These are phyloP conservation scores for Poeciliopsis occidentalis DNA, from an alignment of 2,113 vertebrate species.

Conservation along the genomic window DNA sequence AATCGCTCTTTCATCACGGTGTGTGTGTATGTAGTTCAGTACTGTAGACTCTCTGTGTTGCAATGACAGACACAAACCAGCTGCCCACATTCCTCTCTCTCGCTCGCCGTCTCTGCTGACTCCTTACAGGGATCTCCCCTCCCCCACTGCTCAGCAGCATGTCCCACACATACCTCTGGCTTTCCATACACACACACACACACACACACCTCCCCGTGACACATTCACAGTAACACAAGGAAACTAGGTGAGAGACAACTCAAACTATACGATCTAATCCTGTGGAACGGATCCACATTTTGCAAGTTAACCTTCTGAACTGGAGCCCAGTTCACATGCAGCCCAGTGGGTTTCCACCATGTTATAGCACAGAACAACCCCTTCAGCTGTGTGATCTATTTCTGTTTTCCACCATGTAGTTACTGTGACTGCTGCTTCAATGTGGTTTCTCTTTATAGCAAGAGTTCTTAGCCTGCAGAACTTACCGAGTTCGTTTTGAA, in stretches of 20 bases:
- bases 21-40: slow-evolving; percentile 50
- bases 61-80: slow-evolving; percentile 77
- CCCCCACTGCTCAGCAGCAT: slow-evolving; percentile 40
- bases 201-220: slow-evolving; percentile 1
- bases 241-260: slow-evolving; percentile 18
- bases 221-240: slow-evolving; percentile 23
- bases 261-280: background rate
- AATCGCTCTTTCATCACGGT: slow-evolving; percentile 71
- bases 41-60: slow-evolving; percentile 73
- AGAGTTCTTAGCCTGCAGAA: slow-evolving; percentile 1
- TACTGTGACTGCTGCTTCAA: slow-evolving; percentile 17
- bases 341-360: slow-evolving; percentile 2
- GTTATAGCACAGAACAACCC: slow-evolving; percentile 13
- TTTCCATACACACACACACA: slow-evolving; percentile 35
- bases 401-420: slow-evolving; percentile 30
- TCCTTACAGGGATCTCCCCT: slow-evolving; percentile 62
- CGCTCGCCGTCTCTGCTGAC: slow-evolving; percentile 49
- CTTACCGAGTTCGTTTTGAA: background rate
- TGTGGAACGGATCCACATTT: background rate
- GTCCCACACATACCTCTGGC: slow-evolving; percentile 57
- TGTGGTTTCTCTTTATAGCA: slow-evolving; percentile 12
- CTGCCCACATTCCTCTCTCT: slow-evolving; percentile 70
- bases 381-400: slow-evolving; percentile 31
- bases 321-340: background rate
- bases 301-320: slow-evolving; percentile 1